Base-by-base conservation (phyloP, 1,140 invertebrate genomes). In the Nephotettix cincticeps region DNA sequence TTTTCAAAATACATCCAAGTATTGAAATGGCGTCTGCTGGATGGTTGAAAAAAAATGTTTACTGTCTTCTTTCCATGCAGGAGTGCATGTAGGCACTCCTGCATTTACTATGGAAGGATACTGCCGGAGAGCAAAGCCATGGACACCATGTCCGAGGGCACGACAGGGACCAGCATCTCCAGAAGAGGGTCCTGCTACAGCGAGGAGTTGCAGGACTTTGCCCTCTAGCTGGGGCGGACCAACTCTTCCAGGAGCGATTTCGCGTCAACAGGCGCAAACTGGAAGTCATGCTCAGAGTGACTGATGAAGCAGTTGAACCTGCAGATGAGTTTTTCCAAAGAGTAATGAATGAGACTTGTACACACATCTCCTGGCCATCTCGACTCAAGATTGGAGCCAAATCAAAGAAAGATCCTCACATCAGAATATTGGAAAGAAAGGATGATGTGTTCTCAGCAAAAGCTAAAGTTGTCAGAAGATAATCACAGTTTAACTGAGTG, bases 371-470 rank as follows among this genome's bases (percentile, higher is more conserved):
- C 77, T 99, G 96, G 96, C 96, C 96, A 67, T 92, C 93, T 68
- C 90, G 93, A 80, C 84, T 99, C 56, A 99, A 98, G 88, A 94
- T 98, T 79, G 96, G 96, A 76, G 95, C 96, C 43, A 97, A 97
- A 82, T 97, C 95, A 68, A 98, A 98, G 84, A 98, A 98, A 91
- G 95, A 98, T 91, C 95, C 96, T 67, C 94, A 97, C 83, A 93
- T 98, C 70, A 91, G 95, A 79, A 93, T 98, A 74, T 89, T 92
- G 76, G 96, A 95, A 70, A 87, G 88, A 78, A 79, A 82, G 51
- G 91, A 95, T 70, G 89, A 93, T 83, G 92, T 98, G 23, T 87
- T 87, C 79, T 80, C 84, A 54, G 96, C 96, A 30, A 92, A 93
- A 79, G 90, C 94, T 73, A 89, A 90, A 80, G 94, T 98, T 77